phyloP scores from a whole-genome alignment of 2,888 invertebrate species.

The Chirona hameri region DNA sequence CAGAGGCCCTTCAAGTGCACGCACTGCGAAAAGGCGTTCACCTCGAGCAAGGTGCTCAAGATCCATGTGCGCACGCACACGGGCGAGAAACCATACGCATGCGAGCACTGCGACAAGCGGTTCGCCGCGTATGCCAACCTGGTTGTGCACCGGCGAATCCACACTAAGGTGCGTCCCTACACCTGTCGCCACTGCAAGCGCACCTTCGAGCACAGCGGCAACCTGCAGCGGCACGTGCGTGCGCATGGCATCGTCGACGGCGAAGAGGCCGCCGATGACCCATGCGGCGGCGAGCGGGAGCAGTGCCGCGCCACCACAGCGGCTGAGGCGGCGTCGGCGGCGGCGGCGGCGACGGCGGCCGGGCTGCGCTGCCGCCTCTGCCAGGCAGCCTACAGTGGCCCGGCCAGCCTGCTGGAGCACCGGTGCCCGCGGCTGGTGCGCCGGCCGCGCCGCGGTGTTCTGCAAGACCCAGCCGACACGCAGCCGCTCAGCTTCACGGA shows the following conservation, averaged over 20 bases:
- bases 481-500: neutral
- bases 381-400: neutral
- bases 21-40: constrained; percentile 38
- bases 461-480: neutral
- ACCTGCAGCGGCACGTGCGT: constrained; percentile 37
- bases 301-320: neutral
- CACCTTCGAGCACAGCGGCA: constrained; percentile 40
- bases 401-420: neutral
- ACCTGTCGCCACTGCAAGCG: constrained; percentile 38
- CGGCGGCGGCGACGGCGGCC: neutral
- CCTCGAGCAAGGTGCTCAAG: constrained; percentile 40
- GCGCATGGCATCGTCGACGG: constrained; percentile 29
- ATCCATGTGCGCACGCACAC: constrained; percentile 39
- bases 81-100: constrained; percentile 39
- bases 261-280: neutral
- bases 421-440: neutral
- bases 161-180: constrained; percentile 39
- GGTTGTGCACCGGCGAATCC: constrained; percentile 39
- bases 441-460: neutral
- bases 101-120: constrained; percentile 39
- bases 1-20: constrained; percentile 38
- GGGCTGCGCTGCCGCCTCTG: neutral
- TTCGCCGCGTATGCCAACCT: constrained; percentile 40
- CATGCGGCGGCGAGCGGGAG: neutral
- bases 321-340: neutral